Percentiles rank a stretch among this genome's conserved stretches.
phyloP scores from a whole-genome alignment of 2,113 vertebrate species.

The Mesoclemmys tuberculata region DNA sequence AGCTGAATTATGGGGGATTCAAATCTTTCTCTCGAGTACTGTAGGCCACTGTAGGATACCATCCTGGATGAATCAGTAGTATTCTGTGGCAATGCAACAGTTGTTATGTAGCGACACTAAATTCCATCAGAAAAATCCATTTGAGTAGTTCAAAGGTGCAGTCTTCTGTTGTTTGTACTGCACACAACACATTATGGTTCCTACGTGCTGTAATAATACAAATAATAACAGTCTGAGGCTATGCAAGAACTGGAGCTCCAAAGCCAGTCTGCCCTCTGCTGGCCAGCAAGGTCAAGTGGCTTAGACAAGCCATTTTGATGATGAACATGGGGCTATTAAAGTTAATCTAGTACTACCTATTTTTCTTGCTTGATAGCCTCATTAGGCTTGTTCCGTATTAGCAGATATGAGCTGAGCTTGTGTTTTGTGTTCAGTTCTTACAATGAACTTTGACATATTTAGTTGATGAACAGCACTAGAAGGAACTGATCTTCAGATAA shows the following conservation, averaged over 20 bases:
- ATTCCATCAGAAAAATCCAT: neutral
- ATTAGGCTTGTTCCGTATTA: conserved; percentile 1
- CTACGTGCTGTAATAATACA: too few relatives aligned
- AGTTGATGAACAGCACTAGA: neutral
- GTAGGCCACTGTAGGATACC: neutral
- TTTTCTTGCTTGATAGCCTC: conserved; percentile 6
- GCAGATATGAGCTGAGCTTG: conserved; percentile 3
- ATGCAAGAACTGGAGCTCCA: neutral
- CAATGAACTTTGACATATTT: neutral
- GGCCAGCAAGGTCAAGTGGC: neutral
- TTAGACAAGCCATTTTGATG: neutral
- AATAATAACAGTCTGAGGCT: too few relatives aligned
- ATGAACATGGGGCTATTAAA: too few relatives aligned
- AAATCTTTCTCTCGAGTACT: neutral
- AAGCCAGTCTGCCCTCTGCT: neutral
- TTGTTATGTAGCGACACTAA: neutral
- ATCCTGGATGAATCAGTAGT: neutral
- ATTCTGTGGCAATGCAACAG: neutral
- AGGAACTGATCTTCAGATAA: fast-evolving
- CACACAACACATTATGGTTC: too few relatives aligned
- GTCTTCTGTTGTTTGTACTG: too few relatives aligned
- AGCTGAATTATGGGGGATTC: neutral
- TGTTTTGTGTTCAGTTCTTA: neutral
- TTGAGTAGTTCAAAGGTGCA: too few relatives aligned
- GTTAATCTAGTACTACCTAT: neutral